A percentile compares a stretch with the other conserved stretches of the same genome.
phyloP scores from a whole-genome alignment of 2,888 invertebrate species.

The Iphiclides podalirius region DNA sequence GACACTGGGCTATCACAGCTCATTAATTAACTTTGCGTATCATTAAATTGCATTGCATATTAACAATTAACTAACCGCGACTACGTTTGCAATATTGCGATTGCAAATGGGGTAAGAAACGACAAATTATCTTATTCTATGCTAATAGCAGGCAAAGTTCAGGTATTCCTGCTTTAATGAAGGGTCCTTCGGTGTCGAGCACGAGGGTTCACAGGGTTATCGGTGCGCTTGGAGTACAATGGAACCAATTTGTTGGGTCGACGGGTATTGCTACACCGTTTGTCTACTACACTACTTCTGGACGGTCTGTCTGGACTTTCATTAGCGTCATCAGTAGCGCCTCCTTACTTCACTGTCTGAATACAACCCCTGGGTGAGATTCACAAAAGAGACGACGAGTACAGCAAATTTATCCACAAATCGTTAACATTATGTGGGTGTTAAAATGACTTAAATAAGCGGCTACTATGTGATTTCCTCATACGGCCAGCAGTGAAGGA shows the following conservation, averaged over 20 bases:
- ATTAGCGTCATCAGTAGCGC: too few relatives aligned
- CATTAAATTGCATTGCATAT: too few relatives aligned
- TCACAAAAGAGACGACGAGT: too few relatives aligned
- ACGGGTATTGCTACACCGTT: slow-evolving; percentile 2
- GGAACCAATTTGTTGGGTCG: slow-evolving; percentile 21
- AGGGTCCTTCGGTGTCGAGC: slow-evolving; percentile 14
- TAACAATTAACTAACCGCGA: neutral
- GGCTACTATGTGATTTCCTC: too few relatives aligned
- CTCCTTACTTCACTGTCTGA: too few relatives aligned
- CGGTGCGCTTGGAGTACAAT: slow-evolving; percentile 14
- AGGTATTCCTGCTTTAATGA: slow-evolving; percentile 10
- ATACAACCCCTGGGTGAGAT: too few relatives aligned
- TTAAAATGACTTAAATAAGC: too few relatives aligned
- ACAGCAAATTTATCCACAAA: too few relatives aligned
- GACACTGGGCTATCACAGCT: too few relatives aligned
- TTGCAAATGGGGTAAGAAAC: slow-evolving; percentile 2
- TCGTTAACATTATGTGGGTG: too few relatives aligned
- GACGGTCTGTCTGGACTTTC: neutral
- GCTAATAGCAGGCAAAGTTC: slow-evolving; percentile 20
- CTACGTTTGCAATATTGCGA: slow-evolving; percentile 7
- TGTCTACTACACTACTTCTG: neutral
- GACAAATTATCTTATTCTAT: slow-evolving; percentile 19
- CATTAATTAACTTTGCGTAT: neutral
- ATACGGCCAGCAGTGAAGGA: too few relatives aligned
- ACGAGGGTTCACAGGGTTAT: slow-evolving; percentile 18